phyloP scores from a whole-genome alignment of 2,797 vertebrate genomes.

The Dipus sagitta region DNA sequence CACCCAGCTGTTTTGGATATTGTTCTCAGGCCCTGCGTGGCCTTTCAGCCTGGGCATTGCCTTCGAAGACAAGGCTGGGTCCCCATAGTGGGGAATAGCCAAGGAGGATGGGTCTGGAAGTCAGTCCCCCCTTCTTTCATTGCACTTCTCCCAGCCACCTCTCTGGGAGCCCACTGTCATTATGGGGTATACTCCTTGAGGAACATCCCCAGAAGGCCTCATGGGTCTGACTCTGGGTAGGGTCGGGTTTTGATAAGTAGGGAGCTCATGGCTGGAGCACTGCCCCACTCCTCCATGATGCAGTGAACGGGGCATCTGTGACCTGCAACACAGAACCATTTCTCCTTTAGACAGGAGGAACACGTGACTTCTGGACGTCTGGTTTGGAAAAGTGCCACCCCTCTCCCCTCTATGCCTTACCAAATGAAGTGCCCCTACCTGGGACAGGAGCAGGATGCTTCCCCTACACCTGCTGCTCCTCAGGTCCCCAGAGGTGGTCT shows the following conservation, averaged over 20 bases:
- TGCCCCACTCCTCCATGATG: too few species aligned
- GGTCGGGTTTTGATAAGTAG: fast-evolving
- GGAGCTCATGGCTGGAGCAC: background rate
- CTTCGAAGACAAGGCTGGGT: background rate
- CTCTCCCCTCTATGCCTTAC: background rate
- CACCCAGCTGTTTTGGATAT: background rate
- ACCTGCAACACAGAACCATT: background rate
- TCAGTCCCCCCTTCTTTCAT: fast-evolving
- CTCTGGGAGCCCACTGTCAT: background rate
- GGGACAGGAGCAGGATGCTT: background rate
- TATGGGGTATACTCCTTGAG: background rate
- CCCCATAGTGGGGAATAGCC: fast-evolving
- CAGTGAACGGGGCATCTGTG: fast-evolving
- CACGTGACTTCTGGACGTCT: background rate
- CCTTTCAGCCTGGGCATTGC: background rate
- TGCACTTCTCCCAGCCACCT: background rate
- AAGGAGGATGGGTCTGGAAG: background rate
- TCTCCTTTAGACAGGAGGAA: background rate
- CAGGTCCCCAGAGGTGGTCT: background rate
- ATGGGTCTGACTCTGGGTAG: background rate
- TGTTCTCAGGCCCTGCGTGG: background rate
- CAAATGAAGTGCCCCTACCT: background rate
- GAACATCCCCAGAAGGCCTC: background rate
- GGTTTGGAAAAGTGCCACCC: background rate
- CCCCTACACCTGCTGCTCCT: background rate